Evolutionary conservation across 1,140 invertebrate genomes (phyloP).

Genomic region (Anastrepha ludens): DNA sequence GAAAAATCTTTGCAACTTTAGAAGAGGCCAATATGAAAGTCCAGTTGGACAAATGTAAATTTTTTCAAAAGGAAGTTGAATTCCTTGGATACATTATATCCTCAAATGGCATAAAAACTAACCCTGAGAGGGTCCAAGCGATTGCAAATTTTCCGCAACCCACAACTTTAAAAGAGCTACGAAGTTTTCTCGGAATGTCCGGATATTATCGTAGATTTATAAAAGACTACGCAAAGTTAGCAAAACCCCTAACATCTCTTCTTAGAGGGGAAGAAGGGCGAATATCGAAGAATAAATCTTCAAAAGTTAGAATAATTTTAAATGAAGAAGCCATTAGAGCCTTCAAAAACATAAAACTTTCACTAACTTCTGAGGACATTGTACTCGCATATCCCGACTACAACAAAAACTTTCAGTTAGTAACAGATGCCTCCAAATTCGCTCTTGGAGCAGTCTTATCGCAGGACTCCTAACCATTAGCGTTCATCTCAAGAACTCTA

Average conservation of each 20-base stretch:
- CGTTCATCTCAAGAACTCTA: slow-evolving; percentile 73
- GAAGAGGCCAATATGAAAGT: slow-evolving; percentile 73
- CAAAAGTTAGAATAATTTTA: slow-evolving; percentile 28
- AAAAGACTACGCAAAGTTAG: slow-evolving; percentile 65
- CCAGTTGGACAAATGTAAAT: slow-evolving; percentile 73
- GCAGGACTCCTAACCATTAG: slow-evolving; percentile 66
- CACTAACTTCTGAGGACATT: slow-evolving; percentile 58
- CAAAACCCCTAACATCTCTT: slow-evolving; percentile 63
- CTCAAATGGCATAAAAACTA: slow-evolving; percentile 58
- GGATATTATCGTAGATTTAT: slow-evolving; percentile 71
- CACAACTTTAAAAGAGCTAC: slow-evolving; percentile 49
- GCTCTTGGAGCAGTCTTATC: slow-evolving; percentile 64
- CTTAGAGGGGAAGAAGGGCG: slow-evolving; percentile 54
- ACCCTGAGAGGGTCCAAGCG: slow-evolving; percentile 54
- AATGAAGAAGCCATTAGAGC: slow-evolving; percentile 47
- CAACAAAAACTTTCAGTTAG: slow-evolving; percentile 62
- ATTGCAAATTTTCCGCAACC: slow-evolving; percentile 55
- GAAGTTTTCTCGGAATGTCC: slow-evolving; percentile 63
- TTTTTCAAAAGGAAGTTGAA: slow-evolving; percentile 64
- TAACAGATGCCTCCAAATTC: slow-evolving; percentile 63
- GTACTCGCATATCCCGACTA: slow-evolving; percentile 69
- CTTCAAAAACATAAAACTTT: slow-evolving; percentile 53
- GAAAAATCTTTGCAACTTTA: slow-evolving; percentile 59
- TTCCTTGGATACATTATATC: slow-evolving; percentile 59
- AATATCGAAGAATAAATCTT: slow-evolving; percentile 52